A percentile compares a stretch with the other conserved stretches of the same genome.
Conservation (phyloP, 2,888 invertebrate species). For the Diarsia brunnea region DNA sequence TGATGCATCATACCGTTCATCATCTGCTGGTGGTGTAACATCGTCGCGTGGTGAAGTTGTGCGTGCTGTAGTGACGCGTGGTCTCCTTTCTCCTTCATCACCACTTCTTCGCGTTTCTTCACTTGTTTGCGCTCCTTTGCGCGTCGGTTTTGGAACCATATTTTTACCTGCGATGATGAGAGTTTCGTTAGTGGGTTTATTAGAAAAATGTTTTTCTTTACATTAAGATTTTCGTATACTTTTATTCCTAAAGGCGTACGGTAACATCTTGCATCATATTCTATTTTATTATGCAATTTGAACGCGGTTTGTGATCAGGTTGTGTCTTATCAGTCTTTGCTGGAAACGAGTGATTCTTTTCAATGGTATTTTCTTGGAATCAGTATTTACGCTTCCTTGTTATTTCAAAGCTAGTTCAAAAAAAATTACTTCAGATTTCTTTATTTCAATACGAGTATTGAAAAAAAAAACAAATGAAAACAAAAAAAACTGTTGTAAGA, state of each 20-base stretch:
- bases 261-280: not conserved
- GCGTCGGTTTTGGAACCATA: constrained; percentile 97
- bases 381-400: not conserved
- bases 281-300: not conserved
- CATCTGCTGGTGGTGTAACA: constrained; percentile 90
- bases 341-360: not conserved
- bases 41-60: constrained; percentile 89
- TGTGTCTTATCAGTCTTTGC: not conserved
- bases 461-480: no score
- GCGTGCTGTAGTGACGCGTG: constrained; percentile 88
- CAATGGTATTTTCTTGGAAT: not conserved
- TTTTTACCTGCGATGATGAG: constrained; percentile 91
- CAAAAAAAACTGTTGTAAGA: not conserved
- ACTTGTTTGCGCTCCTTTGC: constrained; percentile 97
- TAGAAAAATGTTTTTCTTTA: not conserved
- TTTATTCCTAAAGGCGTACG: not conserved
- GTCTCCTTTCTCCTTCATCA: constrained; percentile 91
- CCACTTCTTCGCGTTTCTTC: constrained; percentile 95
- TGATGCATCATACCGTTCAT: constrained; percentile 90
- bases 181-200: not conserved
- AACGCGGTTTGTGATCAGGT: not conserved
- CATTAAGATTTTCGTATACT: not conserved
- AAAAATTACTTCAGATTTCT: not conserved
- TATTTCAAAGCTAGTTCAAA: not conserved
- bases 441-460: no score